phyloP scores from a whole-genome alignment of 2,888 invertebrate species.

The Drosophila pseudotakahashii region DNA sequence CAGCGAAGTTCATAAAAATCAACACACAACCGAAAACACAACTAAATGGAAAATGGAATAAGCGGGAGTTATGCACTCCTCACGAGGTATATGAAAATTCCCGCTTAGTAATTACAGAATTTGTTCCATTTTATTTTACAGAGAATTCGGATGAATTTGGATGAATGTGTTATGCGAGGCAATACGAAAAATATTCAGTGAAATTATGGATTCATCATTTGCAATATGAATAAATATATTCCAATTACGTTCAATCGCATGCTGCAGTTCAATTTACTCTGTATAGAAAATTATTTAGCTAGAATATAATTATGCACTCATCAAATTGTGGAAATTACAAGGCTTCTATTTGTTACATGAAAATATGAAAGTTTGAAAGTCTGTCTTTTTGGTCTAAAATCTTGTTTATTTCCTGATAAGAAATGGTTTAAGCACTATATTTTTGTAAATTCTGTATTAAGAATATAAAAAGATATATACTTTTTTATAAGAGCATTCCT shows the following conservation, averaged over 20 bases:
- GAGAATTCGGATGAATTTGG: not conserved
- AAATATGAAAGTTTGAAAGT: too few relatives aligned
- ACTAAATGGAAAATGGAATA: constrained; percentile 49
- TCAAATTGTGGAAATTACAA: not conserved
- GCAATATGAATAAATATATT: not conserved
- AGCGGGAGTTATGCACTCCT: constrained; percentile 26
- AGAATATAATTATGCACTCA: not conserved
- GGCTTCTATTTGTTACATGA: too few relatives aligned
- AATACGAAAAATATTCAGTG: not conserved
- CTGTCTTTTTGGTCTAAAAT: too few relatives aligned
- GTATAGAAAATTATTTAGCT: not conserved
- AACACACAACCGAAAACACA: constrained; percentile 35
- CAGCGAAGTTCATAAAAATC: constrained; percentile 52
- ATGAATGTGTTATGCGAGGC: constrained; percentile 2
- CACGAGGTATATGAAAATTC: constrained; percentile 6
- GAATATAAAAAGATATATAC: too few relatives aligned
- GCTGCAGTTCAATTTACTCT: not conserved
- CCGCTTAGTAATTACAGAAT: not conserved
- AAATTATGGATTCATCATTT: not conserved
- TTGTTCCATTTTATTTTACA: not conserved
- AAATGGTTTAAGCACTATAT: too few relatives aligned
- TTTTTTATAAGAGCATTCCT: constrained; percentile 12
- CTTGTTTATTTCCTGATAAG: too few relatives aligned
- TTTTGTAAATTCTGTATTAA: too few relatives aligned
- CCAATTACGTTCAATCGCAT: not conserved